A percentile compares a stretch with the other conserved stretches of the same genome.
These are phyloP conservation scores for Pteropus rufus DNA, from an alignment of 2,797 vertebrate genomes.

Conservation along the genomic window DNA sequence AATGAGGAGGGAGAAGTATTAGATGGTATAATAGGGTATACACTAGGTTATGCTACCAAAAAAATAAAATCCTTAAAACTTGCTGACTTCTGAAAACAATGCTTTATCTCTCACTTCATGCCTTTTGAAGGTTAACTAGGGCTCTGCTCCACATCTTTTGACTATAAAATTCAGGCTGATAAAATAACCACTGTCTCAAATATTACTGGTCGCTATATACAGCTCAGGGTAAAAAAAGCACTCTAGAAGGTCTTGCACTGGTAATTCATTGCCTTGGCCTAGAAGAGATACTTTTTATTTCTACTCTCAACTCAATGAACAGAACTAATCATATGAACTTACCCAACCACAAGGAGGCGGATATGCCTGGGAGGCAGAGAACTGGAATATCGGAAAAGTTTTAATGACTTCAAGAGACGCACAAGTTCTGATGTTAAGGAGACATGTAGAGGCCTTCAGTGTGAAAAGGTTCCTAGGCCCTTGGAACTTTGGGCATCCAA, in stretches of 20 bases:
- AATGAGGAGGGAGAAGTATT: background rate
- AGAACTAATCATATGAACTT: background rate
- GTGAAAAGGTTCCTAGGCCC: background rate
- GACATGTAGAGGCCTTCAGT: background rate
- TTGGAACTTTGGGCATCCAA: background rate
- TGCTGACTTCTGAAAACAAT: background rate
- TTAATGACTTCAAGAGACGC: background rate
- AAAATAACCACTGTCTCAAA: background rate
- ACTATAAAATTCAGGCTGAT: background rate
- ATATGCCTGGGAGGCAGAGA: background rate
- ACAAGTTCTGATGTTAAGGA: background rate
- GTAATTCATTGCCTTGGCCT: background rate
- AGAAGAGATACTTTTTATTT: background rate
- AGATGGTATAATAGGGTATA: background rate
- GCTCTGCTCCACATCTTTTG: background rate
- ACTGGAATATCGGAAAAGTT: background rate
- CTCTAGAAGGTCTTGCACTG: background rate
- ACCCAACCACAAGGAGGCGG: background rate
- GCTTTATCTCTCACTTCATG: background rate
- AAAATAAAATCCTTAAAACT: background rate
- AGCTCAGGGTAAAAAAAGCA: background rate
- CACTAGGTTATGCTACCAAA: background rate
- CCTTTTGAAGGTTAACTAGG: background rate
- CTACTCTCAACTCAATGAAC: background rate
- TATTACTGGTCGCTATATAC: background rate